A percentile compares a stretch with the other conserved stretches of the same genome.
Conservation (phyloP, 2,113 vertebrate species). For the Zapus hudsonius region DNA sequence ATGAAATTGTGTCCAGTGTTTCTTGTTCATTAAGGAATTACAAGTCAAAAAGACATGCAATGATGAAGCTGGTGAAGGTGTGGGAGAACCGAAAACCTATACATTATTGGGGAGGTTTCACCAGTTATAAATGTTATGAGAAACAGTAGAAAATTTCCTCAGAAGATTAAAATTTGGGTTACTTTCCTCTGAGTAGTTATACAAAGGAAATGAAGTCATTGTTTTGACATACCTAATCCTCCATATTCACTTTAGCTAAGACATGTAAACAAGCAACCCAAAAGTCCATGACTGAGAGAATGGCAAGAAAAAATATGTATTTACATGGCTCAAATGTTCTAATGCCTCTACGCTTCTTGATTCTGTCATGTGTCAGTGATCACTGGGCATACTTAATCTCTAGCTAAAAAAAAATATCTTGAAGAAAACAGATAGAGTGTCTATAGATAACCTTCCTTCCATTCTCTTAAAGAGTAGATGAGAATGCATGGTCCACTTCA, state of each 20-base stretch:
- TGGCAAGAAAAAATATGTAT: not conserved
- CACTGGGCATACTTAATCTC: not conserved
- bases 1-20: too few relatives aligned
- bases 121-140: not conserved
- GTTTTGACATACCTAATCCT: not conserved
- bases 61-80: too few relatives aligned
- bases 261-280: not conserved
- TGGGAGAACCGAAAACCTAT: not conserved
- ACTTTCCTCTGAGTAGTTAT: too few relatives aligned
- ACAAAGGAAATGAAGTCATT: not conserved
- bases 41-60: too few relatives aligned
- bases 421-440: not conserved
- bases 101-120: not conserved
- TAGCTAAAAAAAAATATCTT: not conserved
- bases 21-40: too few relatives aligned
- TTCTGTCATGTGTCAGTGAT: not conserved
- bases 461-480: too few relatives aligned
- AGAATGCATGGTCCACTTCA: not conserved
- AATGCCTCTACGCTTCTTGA: accelerated
- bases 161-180: not conserved
- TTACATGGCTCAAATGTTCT: not conserved
- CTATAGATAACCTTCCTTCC: not conserved
- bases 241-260: not conserved
- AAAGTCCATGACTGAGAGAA: not conserved
- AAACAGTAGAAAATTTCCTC: not conserved